These are phyloP conservation scores for Kryptolebias marmoratus DNA, from an alignment of 2,113 vertebrate genomes.

Conservation along the genomic window DNA sequence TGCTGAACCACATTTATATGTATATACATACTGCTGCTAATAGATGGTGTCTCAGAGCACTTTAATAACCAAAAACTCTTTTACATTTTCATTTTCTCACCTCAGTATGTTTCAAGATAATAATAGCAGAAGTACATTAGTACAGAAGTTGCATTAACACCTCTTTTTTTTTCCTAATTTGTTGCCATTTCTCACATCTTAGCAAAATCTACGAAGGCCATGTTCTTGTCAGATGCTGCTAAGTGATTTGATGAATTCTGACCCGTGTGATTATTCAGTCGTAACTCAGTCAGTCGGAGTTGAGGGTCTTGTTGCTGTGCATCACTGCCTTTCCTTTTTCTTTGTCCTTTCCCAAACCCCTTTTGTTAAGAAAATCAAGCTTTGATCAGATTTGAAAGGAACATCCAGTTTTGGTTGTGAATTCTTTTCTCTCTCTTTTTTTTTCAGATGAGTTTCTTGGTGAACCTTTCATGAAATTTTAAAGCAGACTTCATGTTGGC, in stretches of 20 bases:
- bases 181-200: constrained; percentile 23
- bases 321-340: background rate
- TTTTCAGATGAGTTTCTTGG: too few species aligned
- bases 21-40: constrained; percentile 76
- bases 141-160: constrained; percentile 32
- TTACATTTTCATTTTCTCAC: constrained; percentile 39
- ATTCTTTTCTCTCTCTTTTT: background rate
- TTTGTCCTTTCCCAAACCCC: too few species aligned
- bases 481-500: background rate
- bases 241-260: background rate
- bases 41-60: constrained; percentile 69
- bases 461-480: too few species aligned
- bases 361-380: background rate
- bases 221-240: constrained; percentile 5
- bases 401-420: background rate
- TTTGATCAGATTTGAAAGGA: constrained; percentile 22
- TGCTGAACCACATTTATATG: constrained; percentile 67
- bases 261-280: background rate
- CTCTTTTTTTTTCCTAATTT: background rate
- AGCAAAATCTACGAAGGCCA: constrained; percentile 3
- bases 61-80: constrained; percentile 76
- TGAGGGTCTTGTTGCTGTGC: background rate
- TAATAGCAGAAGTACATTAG: background rate
- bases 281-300: background rate
- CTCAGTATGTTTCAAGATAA: background rate